phyloP scores from a whole-genome alignment of 2,797 vertebrate species.

The Phataginus tricuspis region DNA sequence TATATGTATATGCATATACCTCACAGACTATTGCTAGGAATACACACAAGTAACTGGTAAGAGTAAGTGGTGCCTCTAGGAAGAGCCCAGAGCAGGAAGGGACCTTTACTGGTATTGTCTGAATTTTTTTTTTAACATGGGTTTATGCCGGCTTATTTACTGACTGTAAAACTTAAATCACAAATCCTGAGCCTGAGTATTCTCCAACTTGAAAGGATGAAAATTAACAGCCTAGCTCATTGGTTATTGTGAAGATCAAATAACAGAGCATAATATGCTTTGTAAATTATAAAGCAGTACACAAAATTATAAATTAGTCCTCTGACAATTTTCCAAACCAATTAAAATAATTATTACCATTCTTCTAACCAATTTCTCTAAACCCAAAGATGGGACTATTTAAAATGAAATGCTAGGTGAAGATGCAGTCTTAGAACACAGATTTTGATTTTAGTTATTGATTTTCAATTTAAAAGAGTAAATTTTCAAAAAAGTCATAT shows the following conservation, averaged over 20 bases:
- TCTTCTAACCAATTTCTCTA: constrained; percentile 53
- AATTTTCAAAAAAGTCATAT: background rate
- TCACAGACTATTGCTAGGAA: constrained; percentile 37
- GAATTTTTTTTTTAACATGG: constrained; percentile 44
- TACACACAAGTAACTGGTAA: constrained; percentile 47
- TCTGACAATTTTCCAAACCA: constrained; percentile 55
- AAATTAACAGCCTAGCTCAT: constrained; percentile 35
- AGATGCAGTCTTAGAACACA: constrained; percentile 31
- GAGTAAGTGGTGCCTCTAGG: background rate
- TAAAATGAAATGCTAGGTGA: constrained; percentile 54
- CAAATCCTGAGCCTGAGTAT: constrained; percentile 49
- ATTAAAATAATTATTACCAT: constrained; percentile 48
- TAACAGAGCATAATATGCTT: constrained; percentile 41
- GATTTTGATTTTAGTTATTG: constrained; percentile 29
- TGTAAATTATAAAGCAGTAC: constrained; percentile 64
- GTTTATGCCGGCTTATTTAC: constrained; percentile 43
- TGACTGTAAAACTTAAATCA: constrained; percentile 35
- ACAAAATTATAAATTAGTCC: constrained; percentile 69
- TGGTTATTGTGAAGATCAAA: constrained; percentile 62
- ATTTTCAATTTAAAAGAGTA: constrained; percentile 32
- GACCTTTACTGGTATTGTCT: background rate
- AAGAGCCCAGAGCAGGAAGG: background rate
- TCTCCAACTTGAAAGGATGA: constrained; percentile 49
- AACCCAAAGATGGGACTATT: constrained; percentile 46
- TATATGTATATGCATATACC: background rate